Base-by-base conservation (phyloP, 2,797 vertebrate genomes). In the Myotis planiceps region DNA sequence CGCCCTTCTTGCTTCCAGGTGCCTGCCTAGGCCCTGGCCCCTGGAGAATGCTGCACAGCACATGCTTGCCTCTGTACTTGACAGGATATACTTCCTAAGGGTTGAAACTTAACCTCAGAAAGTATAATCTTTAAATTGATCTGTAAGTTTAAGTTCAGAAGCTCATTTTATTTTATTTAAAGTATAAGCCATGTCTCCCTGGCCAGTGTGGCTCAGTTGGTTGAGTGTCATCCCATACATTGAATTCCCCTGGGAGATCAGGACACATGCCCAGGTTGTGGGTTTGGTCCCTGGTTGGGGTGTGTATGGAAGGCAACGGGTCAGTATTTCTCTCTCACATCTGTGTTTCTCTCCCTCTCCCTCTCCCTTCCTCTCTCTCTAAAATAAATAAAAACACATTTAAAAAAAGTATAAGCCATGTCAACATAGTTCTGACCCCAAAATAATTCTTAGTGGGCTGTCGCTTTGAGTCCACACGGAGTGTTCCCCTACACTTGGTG, bases 71-170 rank as follows among this genome's bases (percentile, higher is more conserved):
- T 9, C 51, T 86, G 51, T n/a, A 15, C 51, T 16, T 45, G 58
- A 45, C 27, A 42, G 66, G 79, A 27, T 3, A 16, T 12, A 15
- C 58, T n/a, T 9, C 27, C 55, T 34, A 12, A n/a, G 2, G 14
- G 81, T 21, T 86, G 55, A 51, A 87, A 69, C 65, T 29, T 81
- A 78, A 88, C 65, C 49, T 95, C 55, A 69, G 25, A 91, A 66
- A 74, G 7, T 53, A 4, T 25, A 32, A 58, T 79, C 68, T 80
- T 81, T 76, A 45, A 76, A 71, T 53, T 53, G n/a, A 74, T 29
- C 89, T 93, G 91, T 37, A 92, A 80, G 90, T 85, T 79, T 87
- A 71, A 87, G 51, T 81, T 68, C 53, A 72, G 84, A 92, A 90
- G 66, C 76, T 91, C 63, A 27, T 87, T 93, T 92, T 75, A 45